phyloP scores from a whole-genome alignment of 2,888 invertebrate species.

The Nasonovia ribisnigri region DNA sequence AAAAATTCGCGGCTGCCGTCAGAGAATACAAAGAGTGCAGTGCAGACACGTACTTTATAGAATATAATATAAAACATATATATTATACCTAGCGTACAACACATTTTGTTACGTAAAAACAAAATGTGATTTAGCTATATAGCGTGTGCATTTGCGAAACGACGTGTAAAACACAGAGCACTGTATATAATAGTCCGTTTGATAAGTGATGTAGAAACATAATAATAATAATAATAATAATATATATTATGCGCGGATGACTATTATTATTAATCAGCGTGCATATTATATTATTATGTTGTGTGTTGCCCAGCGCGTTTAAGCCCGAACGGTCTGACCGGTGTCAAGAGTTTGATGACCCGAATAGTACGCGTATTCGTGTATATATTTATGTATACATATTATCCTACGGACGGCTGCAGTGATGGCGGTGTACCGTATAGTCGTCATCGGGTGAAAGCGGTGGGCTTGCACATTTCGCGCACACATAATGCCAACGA shows the following conservation, averaged over 20 bases:
- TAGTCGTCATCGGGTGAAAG: conserved; percentile 59
- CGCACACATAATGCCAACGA: conserved; percentile 47
- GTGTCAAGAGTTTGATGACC: conserved; percentile 64
- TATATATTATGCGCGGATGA: not conserved
- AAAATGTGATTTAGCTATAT: conserved; percentile 14
- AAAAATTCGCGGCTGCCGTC: not conserved
- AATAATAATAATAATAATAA: conserved; percentile 16
- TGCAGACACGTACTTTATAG: not conserved
- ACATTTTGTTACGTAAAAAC: conserved; percentile 9
- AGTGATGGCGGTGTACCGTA: conserved; percentile 2
- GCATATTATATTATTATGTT: conserved; percentile 9
- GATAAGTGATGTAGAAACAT: conserved; percentile 25
- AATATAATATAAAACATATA: not conserved
- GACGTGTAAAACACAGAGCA: conserved; percentile 11
- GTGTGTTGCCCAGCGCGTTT: not conserved
- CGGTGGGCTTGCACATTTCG: conserved; percentile 58
- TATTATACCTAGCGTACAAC: not conserved
- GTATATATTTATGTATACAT: conserved; percentile 20
- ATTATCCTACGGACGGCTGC: conserved; percentile 4
- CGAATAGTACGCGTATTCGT: conserved; percentile 6
- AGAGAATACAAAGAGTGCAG: not conserved
- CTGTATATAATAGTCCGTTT: not conserved
- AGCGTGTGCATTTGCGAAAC: conserved; percentile 23
- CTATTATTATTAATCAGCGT: not conserved
- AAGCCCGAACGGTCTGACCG: conserved; percentile 37